Evolutionary conservation across 2,797 vertebrate species (phyloP).

Genomic region (Xiphorhynchus erythropygius): DNA sequence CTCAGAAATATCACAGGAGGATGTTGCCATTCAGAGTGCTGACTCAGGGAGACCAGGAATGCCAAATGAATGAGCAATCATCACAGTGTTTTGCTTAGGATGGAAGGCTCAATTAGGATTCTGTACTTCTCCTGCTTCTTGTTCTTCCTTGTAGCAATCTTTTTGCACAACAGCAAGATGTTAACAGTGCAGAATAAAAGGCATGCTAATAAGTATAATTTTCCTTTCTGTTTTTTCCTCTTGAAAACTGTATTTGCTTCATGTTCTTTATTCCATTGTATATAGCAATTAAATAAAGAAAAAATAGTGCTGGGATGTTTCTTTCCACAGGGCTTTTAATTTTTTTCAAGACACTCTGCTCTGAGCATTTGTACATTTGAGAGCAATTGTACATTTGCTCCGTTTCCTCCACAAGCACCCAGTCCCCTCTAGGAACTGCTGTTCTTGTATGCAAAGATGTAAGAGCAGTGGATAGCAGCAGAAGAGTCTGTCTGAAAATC

Average conservation of each 20-base stretch:
- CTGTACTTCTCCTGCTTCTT: background rate
- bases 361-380: background rate
- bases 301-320: background rate
- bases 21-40: background rate
- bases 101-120: background rate
- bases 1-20: background rate
- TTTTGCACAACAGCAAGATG: background rate
- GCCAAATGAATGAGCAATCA: background rate
- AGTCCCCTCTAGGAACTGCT: background rate
- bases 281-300: background rate
- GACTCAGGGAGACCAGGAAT: background rate
- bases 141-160: constrained; percentile 5
- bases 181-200: constrained; percentile 13
- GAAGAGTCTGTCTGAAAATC: constrained; percentile 1
- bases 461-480: background rate
- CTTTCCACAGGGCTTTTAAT: background rate
- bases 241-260: background rate
- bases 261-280: background rate
- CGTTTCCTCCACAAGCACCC: background rate
- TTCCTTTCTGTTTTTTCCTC: background rate
- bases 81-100: background rate
- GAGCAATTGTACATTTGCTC: background rate
- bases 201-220: background rate
- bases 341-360: background rate
- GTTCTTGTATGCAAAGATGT: background rate